Percentiles rank a stretch among this genome's conserved stretches.
Conservation (phyloP, 1,140 invertebrate genomes). For the Scaptomyza hsui region DNA sequence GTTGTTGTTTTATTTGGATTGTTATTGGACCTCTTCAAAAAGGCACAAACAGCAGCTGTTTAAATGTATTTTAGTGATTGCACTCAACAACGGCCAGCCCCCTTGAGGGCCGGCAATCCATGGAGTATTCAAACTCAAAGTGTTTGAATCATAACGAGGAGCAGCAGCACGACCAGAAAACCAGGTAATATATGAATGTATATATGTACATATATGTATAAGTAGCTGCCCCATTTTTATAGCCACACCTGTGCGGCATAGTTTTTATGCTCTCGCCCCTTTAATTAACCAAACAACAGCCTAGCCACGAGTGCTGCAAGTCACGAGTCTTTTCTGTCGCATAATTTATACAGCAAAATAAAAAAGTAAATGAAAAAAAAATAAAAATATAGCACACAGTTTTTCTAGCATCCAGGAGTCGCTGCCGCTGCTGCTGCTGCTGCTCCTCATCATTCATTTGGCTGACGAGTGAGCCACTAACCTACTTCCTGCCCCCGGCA, state of each 20-base stretch:
- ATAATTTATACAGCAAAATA: conserved; percentile 25
- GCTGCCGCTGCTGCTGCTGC: conserved; percentile 45
- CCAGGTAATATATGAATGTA: conserved; percentile 61
- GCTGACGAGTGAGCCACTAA: conserved; percentile 80
- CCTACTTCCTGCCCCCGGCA: conserved; percentile 64
- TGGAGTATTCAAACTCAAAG: conserved; percentile 83
- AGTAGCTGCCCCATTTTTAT: conserved; percentile 64
- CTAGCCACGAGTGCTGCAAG: conserved; percentile 29
- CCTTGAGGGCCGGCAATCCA: conserved; percentile 83
- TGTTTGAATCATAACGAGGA: conserved; percentile 74
- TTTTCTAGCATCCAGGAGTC: conserved; percentile 47
- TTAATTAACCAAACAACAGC: conserved; percentile 77
- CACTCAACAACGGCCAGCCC: conserved; percentile 77
- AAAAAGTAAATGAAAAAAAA: conserved; percentile 3
- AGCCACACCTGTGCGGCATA: conserved; percentile 64
- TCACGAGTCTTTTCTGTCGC: conserved; percentile 33
- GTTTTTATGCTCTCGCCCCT: conserved; percentile 38
- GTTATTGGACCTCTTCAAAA: conserved; percentile 28
- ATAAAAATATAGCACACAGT: conserved; percentile 26
- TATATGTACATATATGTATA: conserved; percentile 12
- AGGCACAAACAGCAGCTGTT: conserved; percentile 68
- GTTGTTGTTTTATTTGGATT: conserved; percentile 20
- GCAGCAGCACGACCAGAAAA: conserved; percentile 47
- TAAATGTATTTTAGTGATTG: conserved; percentile 83
- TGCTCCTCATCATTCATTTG: conserved; percentile 74